Conservation (phyloP, 2,113 vertebrate species). For the Hemichromis elongatus region DNA sequence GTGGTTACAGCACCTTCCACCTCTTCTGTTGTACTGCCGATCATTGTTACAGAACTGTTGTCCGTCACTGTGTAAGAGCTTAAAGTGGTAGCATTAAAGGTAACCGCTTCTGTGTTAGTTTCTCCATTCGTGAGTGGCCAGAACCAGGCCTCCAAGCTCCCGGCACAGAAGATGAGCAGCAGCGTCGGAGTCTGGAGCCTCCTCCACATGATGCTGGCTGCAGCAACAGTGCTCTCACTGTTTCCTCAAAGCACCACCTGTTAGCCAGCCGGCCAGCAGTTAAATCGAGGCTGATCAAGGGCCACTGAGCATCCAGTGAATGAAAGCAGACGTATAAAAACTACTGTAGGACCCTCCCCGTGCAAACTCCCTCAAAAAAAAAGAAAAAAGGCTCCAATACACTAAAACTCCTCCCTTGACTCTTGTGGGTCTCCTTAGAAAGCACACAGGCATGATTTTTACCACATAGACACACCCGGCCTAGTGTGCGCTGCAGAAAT, state of each 20-base stretch:
- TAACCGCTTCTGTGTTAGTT: not conserved
- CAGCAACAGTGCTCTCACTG: not conserved
- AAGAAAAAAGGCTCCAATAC: slow-evolving; percentile 3
- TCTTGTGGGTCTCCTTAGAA: not conserved
- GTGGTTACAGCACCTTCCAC: not conserved
- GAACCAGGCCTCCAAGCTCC: slow-evolving; percentile 47
- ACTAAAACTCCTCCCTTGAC: slow-evolving; percentile 44
- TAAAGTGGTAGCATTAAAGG: not conserved
- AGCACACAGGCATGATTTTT: not conserved
- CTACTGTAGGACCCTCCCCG: slow-evolving; percentile 29
- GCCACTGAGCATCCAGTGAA: slow-evolving; percentile 28
- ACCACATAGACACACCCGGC: slow-evolving; percentile 3
- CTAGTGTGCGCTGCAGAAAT: not conserved
- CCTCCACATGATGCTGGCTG: slow-evolving; percentile 32
- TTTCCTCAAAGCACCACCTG: slow-evolving; percentile 13
- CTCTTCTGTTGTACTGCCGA: not conserved
- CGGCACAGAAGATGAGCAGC: slow-evolving; percentile 37
- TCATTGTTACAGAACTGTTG: not conserved
- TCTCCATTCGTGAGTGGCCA: not conserved
- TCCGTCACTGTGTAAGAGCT: not conserved
- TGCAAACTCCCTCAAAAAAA: not conserved
- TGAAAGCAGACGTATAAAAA: slow-evolving; percentile 22
- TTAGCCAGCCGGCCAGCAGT: slow-evolving; percentile 7
- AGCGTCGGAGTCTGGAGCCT: slow-evolving; percentile 15
- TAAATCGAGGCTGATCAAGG: slow-evolving; percentile 1